These are phyloP conservation scores for Criorhina ranunculi DNA, from an alignment of 2,888 invertebrate genomes.

Conservation along the genomic window DNA sequence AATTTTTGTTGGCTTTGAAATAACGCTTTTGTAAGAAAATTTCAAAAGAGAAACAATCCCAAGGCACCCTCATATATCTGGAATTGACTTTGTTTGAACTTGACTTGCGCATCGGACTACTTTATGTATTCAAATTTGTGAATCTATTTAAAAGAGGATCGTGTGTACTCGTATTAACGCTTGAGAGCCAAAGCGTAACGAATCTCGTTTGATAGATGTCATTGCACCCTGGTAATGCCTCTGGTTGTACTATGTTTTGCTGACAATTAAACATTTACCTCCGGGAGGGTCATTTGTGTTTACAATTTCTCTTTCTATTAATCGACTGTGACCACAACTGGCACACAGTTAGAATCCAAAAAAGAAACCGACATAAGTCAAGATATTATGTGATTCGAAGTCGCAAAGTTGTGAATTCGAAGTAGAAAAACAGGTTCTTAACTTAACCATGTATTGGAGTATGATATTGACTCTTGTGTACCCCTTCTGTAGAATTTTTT, in stretches of 20 bases:
- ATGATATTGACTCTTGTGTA: conserved; percentile 13
- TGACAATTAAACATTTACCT: conserved; percentile 48
- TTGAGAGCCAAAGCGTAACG: conserved; percentile 69
- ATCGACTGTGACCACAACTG: conserved; percentile 52
- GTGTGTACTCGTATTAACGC: conserved; percentile 42
- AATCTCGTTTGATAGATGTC: conserved; percentile 58
- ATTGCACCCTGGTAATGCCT: conserved; percentile 49
- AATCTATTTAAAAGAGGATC: conserved; percentile 33
- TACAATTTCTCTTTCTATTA: conserved; percentile 69
- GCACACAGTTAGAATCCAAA: conserved; percentile 11
- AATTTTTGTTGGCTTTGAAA: neutral
- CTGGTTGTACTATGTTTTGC: conserved; percentile 27
- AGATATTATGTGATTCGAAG: conserved; percentile 28
- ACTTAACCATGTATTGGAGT: conserved; percentile 14
- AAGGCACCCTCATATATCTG: conserved; percentile 14
- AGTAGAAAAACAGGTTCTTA: conserved; percentile 54
- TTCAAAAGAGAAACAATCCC: neutral
- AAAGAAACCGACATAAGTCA: conserved; percentile 4
- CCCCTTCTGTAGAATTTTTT: conserved; percentile 10
- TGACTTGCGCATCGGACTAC: conserved; percentile 43
- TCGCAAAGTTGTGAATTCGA: conserved; percentile 29
- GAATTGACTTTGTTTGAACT: conserved; percentile 54
- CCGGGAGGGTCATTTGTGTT: conserved; percentile 61
- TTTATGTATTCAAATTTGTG: conserved; percentile 43
- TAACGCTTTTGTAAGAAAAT: neutral